Evolutionary conservation across 2,113 vertebrate species (phyloP).

Genomic region (Lates calcarifer): DNA sequence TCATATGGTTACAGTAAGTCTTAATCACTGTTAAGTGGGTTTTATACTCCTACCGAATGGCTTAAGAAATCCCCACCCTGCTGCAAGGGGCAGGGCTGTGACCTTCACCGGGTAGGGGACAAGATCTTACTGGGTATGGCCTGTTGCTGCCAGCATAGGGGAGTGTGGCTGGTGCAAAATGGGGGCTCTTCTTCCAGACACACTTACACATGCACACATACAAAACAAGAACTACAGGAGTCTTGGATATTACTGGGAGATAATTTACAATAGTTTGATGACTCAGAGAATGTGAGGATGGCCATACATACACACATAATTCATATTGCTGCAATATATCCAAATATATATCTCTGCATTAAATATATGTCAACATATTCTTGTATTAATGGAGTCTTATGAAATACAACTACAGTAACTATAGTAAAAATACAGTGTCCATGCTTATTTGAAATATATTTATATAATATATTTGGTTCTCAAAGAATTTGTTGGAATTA

Average conservation of each 20-base stretch:
- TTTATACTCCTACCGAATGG: no score
- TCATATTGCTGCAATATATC: background rate
- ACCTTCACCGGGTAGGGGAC: no score
- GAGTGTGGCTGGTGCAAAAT: no score
- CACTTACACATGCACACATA: background rate
- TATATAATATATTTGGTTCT: no score
- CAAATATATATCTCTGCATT: background rate
- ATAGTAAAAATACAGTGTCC: background rate
- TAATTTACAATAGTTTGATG: background rate
- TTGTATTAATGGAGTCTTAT: background rate
- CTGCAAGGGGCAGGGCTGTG: no score
- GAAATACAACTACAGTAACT: background rate
- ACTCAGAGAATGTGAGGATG: background rate
- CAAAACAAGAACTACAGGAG: constrained; percentile 55
- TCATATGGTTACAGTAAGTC: background rate
- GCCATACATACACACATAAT: background rate
- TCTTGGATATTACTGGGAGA: background rate
- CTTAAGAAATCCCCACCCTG: no score
- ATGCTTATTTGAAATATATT: background rate
- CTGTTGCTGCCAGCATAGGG: no score
- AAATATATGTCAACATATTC: background rate
- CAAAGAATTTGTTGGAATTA: no score
- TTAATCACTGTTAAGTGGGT: background rate
- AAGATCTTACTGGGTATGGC: no score
- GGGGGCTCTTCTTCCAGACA: no score